Evolutionary conservation across 2,888 invertebrate species (phyloP).

Genomic region (Oconnorella tubifera): DNA sequence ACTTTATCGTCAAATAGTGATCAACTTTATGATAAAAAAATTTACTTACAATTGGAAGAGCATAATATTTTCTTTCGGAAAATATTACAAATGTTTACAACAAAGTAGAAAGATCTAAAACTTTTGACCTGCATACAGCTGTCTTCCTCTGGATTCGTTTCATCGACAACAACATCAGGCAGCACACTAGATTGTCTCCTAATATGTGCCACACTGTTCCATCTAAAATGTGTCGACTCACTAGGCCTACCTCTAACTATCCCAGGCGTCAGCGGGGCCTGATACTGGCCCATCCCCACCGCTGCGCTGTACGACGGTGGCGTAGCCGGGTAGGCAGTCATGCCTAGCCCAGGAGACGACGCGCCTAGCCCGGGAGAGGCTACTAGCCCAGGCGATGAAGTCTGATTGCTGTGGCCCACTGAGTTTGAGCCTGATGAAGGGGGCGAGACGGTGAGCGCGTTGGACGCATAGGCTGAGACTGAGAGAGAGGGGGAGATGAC

Average conservation of each 20-base stretch:
- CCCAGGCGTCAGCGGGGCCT: not conserved
- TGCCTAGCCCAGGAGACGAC: not conserved
- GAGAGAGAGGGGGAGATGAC: slow-evolving; percentile 4
- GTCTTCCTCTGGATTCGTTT: not conserved
- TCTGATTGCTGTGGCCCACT: not conserved
- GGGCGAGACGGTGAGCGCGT: not conserved
- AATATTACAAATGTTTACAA: no score
- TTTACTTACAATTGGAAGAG: no score
- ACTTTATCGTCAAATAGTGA: no score
- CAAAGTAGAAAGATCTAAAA: no score
- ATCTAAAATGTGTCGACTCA: slow-evolving; percentile 12
- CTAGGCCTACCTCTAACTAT: not conserved
- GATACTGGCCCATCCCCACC: not conserved
- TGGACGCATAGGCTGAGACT: not conserved
- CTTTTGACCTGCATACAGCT: no score
- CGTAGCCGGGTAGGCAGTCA: not conserved
- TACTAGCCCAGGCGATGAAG: not conserved
- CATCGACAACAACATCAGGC: not conserved
- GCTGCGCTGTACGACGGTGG: not conserved
- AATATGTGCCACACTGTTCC: not conserved
- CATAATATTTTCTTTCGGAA: no score
- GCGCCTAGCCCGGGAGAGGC: not conserved
- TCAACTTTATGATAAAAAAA: no score
- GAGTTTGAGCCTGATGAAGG: not conserved
- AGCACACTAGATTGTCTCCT: not conserved